Base-by-base conservation (phyloP, 2,888 invertebrate species). In the Melanargia galathea region DNA sequence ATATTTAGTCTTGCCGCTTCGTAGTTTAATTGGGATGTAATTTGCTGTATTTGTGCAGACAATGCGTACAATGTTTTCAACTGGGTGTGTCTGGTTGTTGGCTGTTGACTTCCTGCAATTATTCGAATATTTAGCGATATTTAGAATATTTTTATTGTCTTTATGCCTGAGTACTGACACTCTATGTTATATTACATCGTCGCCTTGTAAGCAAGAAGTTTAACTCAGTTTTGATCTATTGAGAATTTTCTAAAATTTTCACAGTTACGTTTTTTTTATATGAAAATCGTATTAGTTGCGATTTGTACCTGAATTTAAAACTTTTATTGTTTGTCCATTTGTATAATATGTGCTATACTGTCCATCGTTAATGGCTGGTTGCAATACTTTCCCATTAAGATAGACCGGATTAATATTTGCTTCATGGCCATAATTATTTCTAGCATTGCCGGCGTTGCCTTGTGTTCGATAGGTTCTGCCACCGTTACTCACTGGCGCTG, bases 331-430 rank as follows among this genome's bases (percentile, higher is more conserved):
- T 13, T 63, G 55, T 24, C 38, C 54, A 22, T 46, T 8, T 16
- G 16, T 3, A n/a, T 13, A 0, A 49, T 45, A 58, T 16, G 16
- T 58, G 30, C 18, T 57, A 7, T 16, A 38, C 0, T 18, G n/a
- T 11, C 57, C 26, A 57, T 51, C 24, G 7, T 33, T 30, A 6
- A 1, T 10, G 13, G 13, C 52, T n/a, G 52, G 52, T 52, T 18
- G 11, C 20, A 52, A 5, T 52, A n/a, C 18, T 59, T 30, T 13
- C 11, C 63, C 57, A 57, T 64, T 62, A 13, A 62, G 24, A 22
- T 35, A 16, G 30, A 64, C 33, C 2, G 8, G 5, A 43, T 64
- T 66, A 33, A 13, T 43, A 43, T 16, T 43, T 7, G 30, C 40
- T 57, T 2, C 60, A 43, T 51, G 26, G 35, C 60, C 66, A 49